phyloP scores from a whole-genome alignment of 2,113 vertebrate species.

The Megaceryle torquata region DNA sequence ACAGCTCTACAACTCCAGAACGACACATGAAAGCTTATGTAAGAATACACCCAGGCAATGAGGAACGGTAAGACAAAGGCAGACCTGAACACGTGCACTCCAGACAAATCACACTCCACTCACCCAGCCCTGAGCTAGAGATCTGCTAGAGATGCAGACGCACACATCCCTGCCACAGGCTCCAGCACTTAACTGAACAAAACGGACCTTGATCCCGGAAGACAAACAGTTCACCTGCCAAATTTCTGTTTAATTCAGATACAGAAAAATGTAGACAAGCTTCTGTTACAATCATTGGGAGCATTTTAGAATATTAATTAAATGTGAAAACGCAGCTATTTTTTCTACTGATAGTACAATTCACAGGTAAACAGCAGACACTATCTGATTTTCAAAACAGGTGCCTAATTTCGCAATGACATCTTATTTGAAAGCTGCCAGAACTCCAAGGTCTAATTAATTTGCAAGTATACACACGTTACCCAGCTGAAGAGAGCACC shows the following conservation, averaged over 20 bases:
- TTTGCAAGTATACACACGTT: background rate
- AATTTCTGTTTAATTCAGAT: background rate
- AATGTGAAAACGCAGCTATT: background rate
- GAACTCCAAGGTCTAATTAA: background rate
- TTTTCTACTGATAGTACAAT: background rate
- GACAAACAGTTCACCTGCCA: background rate
- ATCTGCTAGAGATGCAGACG: background rate
- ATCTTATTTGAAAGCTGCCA: background rate
- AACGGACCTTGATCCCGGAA: background rate
- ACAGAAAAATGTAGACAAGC: background rate
- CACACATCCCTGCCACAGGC: background rate
- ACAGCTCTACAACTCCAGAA: background rate
- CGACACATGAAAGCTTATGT: background rate
- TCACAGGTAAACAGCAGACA: background rate
- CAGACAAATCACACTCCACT: background rate
- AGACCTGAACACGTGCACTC: background rate
- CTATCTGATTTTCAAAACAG: background rate
- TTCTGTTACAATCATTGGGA: background rate
- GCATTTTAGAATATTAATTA: background rate
- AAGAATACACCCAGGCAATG: background rate
- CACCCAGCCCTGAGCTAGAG: background rate
- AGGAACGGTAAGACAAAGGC: background rate
- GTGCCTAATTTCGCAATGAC: background rate
- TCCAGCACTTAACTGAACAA: background rate
- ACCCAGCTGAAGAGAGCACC: background rate